Evolutionary conservation across 2,888 invertebrate species (phyloP), one percentile per base, ranked within the genome.

Genomic region (Caenorhabditis drosophilae): DNA sequence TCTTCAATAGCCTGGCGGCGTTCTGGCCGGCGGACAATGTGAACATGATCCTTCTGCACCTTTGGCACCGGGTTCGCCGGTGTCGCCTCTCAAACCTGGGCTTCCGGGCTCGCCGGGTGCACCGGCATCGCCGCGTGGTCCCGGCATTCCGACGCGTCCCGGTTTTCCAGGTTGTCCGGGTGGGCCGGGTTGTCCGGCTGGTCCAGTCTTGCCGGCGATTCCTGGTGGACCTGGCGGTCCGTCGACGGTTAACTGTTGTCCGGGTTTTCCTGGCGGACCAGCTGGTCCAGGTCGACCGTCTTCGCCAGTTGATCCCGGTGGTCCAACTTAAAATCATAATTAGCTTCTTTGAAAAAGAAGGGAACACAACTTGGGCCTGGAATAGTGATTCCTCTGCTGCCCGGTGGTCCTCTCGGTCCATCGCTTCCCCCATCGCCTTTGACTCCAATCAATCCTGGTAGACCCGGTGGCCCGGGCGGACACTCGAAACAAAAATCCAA

Each of bases 401-500:
- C 58, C 27, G 12, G 22, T 0, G 3, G 4, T 7, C 58, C 58
- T 4, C 34, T n/a, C 12, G 42, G 16, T 44, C 59, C 59, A 6
- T 9, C 15, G 0, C 11, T 1, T 16, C 58, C 58, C 12, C 6
- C 36, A 0, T 25, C 4, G 22, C 59, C 59, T 20, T 47, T 59
- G n/a, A 18, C 20, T 12, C 59, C 59, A 18, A 31, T 36, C 22
- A 22, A 7, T 36, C 59, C 59, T 7, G 59, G 53, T 16, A 11
- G 15, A 3, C 59, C 59, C 7, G 59, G 16, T 7, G 38, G 16
- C 7, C 59, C 59, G 0, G 52, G 52, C 1, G 59, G 59, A 27
- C 59, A 59, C 27, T 59, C 59, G 16, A 59, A 53, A 16, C 59
- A 59, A 11, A 59, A 59, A 26, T 59, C 53, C 12, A 59, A 40